Evolutionary conservation across 2,797 vertebrate species (phyloP).

Genomic region (Bradypodion pumilum): DNA sequence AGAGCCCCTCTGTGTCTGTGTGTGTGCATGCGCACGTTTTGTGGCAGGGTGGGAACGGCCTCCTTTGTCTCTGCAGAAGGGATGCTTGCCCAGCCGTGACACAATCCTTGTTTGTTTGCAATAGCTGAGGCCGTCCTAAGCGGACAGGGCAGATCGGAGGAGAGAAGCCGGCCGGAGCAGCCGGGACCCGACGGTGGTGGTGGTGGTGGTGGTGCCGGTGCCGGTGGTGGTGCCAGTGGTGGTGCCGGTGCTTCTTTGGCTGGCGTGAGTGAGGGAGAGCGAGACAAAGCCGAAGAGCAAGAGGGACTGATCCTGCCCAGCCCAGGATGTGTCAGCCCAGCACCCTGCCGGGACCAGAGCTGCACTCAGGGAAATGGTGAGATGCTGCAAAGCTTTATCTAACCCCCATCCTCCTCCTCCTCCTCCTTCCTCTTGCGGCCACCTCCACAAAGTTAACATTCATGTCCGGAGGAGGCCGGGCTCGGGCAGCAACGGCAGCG

Average conservation of each 20-base stretch:
- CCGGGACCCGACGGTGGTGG: conserved; percentile 58
- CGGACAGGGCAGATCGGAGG: conserved; percentile 64
- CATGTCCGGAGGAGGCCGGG: conserved; percentile 73
- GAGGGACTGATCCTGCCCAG: conserved; percentile 61
- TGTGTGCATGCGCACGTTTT: background rate
- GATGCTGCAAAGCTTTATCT: conserved; percentile 83
- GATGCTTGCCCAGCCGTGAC: conserved; percentile 60
- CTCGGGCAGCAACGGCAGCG: conserved; percentile 15
- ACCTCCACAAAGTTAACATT: conserved; percentile 85
- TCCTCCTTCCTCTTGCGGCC: conserved; percentile 75
- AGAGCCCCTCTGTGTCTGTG: conserved; percentile 34
- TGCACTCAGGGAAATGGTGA: conserved; percentile 88
- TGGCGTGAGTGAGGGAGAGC: conserved; percentile 62
- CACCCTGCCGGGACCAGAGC: conserved; percentile 79
- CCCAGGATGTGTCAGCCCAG: conserved; percentile 85
- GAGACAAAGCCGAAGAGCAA: conserved; percentile 19
- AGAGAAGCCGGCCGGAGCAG: conserved; percentile 53
- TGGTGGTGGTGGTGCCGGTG: background rate
- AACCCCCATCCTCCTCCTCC: conserved; percentile 73
- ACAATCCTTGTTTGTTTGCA: conserved; percentile 71
- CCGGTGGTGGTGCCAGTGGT: too few relatives aligned
- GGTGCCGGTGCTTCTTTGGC: conserved; percentile 38
- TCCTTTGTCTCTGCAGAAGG: conserved; percentile 41
- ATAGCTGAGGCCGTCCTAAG: conserved; percentile 65
- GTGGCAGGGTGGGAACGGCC: background rate